Base-by-base conservation (phyloP, 1,140 invertebrate species). In the Tigriopus japonicus region DNA sequence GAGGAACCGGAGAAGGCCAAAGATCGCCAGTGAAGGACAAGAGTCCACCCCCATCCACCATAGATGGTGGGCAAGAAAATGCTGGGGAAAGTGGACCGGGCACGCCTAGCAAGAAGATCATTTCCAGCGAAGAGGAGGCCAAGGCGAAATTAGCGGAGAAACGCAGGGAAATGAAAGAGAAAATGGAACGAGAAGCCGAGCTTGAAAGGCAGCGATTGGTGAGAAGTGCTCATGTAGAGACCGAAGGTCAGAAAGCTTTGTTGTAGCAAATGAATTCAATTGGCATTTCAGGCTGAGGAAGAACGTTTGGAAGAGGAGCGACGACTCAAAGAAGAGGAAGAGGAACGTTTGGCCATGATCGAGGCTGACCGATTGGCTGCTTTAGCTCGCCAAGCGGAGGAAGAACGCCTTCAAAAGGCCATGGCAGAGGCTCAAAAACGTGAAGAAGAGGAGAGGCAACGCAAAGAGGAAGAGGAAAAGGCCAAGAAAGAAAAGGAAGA, bases 141-240 rank as follows among this genome's bases (percentile, higher is more conserved):
- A 61, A 61, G 28, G 59, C 59, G 12, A 17, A 40, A 24, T 19
- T 61, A 6, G 59, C 59, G 2, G 59, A 61, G 21, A 61, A 61
- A 52, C 23, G 59, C 3, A 28, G 35, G n/a, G 3, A 52, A 55
- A 61, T 61, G 59, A 61, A 61, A 28, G 59, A 61, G 40, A 61
- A 61, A 19, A 61, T 23, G 59, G 59, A 61, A 42, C 15, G 59
- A 2, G 59, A 61, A 40, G 59, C 59, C 1, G 59, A 61, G 51
- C 12, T 55, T 3, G 59, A 61, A 40, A 15, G 59, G 19, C 49
- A 21, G 19, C 10, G 52, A 13, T 19, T 55, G 14, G 52, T 21
- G 28, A 35, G 28, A 35, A 9, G 9, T 35, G n/a, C n/a, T 35
- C 28, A 35, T 35, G 3, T 35, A 35, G 9, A n/a, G n/a, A n/a